These are phyloP conservation scores for Notocelia uddmanniana DNA, from an alignment of 2,888 invertebrate genomes.

Conservation along the genomic window DNA sequence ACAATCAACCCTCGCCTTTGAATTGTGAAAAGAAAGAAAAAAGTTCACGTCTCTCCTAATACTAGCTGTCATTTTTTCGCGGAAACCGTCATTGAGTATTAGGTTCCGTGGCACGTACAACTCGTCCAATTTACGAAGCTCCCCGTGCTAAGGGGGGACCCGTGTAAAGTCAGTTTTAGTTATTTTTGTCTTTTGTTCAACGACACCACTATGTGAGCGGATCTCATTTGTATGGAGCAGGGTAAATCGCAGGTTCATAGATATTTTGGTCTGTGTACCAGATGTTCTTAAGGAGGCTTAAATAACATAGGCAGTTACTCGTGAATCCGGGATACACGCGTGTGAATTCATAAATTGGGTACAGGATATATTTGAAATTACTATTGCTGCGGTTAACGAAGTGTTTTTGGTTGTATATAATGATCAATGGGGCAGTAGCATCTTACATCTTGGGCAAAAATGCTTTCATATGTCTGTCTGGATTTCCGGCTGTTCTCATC, in stretches of 20 bases:
- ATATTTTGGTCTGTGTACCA: conserved; percentile 40
- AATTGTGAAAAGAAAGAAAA: conserved; percentile 37
- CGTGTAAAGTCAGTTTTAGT: conserved; percentile 3
- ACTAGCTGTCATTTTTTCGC: conserved; percentile 45
- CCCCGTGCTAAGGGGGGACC: neutral
- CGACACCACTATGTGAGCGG: conserved; percentile 29
- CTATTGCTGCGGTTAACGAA: neutral
- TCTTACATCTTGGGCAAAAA: too few species aligned
- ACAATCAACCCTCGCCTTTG: conserved; percentile 45
- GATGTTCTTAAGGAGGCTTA: conserved; percentile 49
- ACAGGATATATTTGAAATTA: conserved; percentile 16
- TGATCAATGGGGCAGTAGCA: too few species aligned
- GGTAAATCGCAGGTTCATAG: conserved; percentile 31
- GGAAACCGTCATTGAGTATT: conserved; percentile 51
- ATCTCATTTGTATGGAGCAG: conserved; percentile 36
- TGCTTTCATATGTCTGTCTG: too few species aligned
- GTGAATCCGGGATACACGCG: conserved; percentile 20
- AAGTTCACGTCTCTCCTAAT: conserved; percentile 42
- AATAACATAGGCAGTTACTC: conserved; percentile 40
- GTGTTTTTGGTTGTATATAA: neutral
- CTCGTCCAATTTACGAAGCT: conserved; percentile 23
- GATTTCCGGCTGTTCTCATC: too few species aligned
- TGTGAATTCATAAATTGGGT: conserved; percentile 20
- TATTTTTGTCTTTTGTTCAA: conserved; percentile 20
- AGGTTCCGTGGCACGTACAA: conserved; percentile 59